Percentiles rank a stretch among this genome's conserved stretches.
Conservation (phyloP, 2,113 vertebrate genomes). For the Emberiza fucata region DNA sequence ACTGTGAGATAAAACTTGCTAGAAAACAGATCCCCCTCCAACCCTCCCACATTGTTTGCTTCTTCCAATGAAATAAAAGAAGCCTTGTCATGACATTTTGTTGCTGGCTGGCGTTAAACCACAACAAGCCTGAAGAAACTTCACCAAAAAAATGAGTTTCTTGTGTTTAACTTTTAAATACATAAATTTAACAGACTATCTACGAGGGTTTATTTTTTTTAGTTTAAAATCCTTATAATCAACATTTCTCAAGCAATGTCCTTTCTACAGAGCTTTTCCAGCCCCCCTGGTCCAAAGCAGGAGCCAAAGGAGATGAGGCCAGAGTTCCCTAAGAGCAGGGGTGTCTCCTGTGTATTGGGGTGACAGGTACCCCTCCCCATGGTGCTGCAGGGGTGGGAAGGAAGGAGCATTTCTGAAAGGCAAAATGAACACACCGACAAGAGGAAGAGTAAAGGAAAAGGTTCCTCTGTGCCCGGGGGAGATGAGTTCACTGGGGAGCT, state of each 20-base stretch:
- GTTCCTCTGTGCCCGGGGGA: not conserved
- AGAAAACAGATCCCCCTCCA: not conserved
- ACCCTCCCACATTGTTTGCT: slow-evolving; percentile 13
- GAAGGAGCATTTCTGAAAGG: slow-evolving; percentile 39
- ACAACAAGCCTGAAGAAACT: not conserved
- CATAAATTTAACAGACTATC: not conserved
- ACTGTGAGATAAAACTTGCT: slow-evolving; percentile 21
- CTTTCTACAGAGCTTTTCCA: not conserved
- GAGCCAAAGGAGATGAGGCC: not conserved
- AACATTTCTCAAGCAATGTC: not conserved
- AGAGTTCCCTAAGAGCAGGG: not conserved
- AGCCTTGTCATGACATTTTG: not conserved
- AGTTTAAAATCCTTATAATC: not conserved
- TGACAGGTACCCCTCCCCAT: not conserved
- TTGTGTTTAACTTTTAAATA: not conserved
- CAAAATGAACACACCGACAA: slow-evolving; percentile 19
- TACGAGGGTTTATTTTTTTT: not conserved
- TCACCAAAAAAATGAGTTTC: not conserved
- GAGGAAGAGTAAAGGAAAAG: not conserved
- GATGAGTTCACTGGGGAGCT: not conserved
- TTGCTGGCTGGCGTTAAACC: not conserved
- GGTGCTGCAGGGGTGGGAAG: not conserved
- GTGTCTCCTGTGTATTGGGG: not conserved
- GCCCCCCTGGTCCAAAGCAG: not conserved
- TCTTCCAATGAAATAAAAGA: not conserved